phyloP scores from a whole-genome alignment of 1,140 invertebrate species.

The Cyclina sinensis region DNA sequence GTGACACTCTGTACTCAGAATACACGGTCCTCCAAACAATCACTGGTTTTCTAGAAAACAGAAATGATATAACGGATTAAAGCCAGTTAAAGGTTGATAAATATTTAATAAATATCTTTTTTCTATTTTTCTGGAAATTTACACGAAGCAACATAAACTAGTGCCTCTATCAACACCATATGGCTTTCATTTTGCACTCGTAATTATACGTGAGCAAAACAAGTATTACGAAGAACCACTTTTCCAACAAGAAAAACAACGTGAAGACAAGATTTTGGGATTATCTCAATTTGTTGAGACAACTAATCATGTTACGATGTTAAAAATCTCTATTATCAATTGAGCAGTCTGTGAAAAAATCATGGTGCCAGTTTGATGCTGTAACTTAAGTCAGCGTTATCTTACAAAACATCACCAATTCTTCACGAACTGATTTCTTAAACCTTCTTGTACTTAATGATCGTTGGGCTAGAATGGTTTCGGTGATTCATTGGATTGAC shows the following conservation, averaged over 20 bases:
- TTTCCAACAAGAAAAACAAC: neutral
- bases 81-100: too few species aligned
- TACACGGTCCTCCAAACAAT: too few species aligned
- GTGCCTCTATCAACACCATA: too few species aligned
- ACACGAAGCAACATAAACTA: neutral
- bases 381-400: neutral
- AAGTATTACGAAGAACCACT: too few species aligned
- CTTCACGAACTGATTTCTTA: neutral
- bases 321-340: constrained; percentile 2
- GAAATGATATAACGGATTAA: too few species aligned
- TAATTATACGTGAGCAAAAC: too few species aligned
- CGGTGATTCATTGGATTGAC: neutral
- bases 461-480: neutral
- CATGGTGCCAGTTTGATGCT: neutral
- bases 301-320: constrained; percentile 17
- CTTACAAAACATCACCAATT: neutral
- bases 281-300: constrained; percentile 25
- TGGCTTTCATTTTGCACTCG: too few species aligned
- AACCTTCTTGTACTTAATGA: neutral
- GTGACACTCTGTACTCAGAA: too few species aligned
- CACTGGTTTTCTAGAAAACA: too few species aligned
- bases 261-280: constrained; percentile 15
- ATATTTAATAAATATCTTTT: too few species aligned
- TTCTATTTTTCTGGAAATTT: neutral
- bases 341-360: neutral